Percentiles rank a stretch among this genome's conserved stretches.
These are phyloP conservation scores for Speoplatyrhinus poulsoni DNA, from an alignment of 2,113 vertebrate genomes.

Conservation along the genomic window DNA sequence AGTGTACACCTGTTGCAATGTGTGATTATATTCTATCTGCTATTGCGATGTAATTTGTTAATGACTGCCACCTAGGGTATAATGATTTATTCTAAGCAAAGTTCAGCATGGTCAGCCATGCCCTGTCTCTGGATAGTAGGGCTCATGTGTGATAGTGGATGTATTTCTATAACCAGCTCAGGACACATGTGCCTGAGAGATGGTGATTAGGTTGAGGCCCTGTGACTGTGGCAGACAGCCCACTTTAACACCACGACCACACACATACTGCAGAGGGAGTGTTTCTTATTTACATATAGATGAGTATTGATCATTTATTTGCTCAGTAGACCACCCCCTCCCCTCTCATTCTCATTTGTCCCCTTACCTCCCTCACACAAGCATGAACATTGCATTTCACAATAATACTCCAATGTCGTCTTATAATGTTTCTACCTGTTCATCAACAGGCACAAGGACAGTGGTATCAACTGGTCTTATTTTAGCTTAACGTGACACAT, in stretches of 20 bases:
- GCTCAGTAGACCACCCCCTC: slow-evolving; percentile 81
- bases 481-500: background rate
- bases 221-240: slow-evolving; percentile 86
- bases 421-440: background rate
- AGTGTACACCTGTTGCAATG: too few species aligned
- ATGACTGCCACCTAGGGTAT: too few species aligned
- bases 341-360: slow-evolving; percentile 77
- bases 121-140: slow-evolving; percentile 62
- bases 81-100: too few species aligned
- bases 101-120: slow-evolving; percentile 1
- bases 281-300: slow-evolving; percentile 93
- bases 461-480: background rate
- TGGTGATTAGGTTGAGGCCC: slow-evolving; percentile 88
- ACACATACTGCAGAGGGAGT: slow-evolving; percentile 69
- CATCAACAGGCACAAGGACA: background rate
- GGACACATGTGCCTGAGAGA: slow-evolving; percentile 77
- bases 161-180: slow-evolving; percentile 83
- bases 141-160: slow-evolving; percentile 85
- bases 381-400: slow-evolving; percentile 5
- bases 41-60: too few species aligned
- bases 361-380: slow-evolving; percentile 50
- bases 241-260: slow-evolving; percentile 69
- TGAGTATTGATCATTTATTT: slow-evolving; percentile 97
- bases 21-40: too few species aligned
- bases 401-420: slow-evolving; percentile 30